Conservation (phyloP, 2,888 invertebrate genomes). For the Mythimna pallens region DNA sequence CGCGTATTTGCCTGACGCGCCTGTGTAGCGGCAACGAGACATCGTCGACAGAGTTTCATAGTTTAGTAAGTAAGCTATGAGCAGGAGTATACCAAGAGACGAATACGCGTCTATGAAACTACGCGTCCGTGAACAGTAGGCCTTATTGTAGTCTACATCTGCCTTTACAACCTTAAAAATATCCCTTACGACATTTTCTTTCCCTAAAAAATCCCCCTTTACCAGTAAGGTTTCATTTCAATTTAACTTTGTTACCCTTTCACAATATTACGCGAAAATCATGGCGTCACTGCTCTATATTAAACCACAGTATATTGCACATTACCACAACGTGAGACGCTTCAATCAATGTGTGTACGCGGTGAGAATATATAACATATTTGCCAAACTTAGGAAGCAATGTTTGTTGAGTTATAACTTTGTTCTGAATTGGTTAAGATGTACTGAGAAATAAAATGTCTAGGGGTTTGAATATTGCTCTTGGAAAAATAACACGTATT, state of each 20-base stretch:
- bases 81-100: too few species aligned
- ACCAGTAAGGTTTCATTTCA: conserved; percentile 40
- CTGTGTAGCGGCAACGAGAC: too few species aligned
- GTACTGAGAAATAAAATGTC: neutral
- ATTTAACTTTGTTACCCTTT: conserved; percentile 38
- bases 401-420: conserved; percentile 24
- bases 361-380: conserved; percentile 26
- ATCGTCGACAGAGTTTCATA: too few species aligned
- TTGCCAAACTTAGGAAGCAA: conserved; percentile 18
- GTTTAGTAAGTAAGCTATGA: too few species aligned
- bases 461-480: conserved; percentile 16
- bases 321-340: conserved; percentile 42
- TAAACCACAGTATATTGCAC: conserved; percentile 54
- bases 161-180: neutral
- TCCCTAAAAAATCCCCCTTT: neutral
- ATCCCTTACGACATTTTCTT: neutral
- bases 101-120: too few species aligned
- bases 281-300: conserved; percentile 21
- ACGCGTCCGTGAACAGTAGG: too few species aligned
- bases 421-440: conserved; percentile 19
- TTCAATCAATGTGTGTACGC: conserved; percentile 48
- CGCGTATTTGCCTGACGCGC: too few species aligned
- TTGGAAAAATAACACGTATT: neutral
- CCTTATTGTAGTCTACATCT: neutral
- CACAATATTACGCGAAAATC: conserved; percentile 18